phyloP scores from a whole-genome alignment of 2,113 vertebrate species.

The Scortum barcoo region DNA sequence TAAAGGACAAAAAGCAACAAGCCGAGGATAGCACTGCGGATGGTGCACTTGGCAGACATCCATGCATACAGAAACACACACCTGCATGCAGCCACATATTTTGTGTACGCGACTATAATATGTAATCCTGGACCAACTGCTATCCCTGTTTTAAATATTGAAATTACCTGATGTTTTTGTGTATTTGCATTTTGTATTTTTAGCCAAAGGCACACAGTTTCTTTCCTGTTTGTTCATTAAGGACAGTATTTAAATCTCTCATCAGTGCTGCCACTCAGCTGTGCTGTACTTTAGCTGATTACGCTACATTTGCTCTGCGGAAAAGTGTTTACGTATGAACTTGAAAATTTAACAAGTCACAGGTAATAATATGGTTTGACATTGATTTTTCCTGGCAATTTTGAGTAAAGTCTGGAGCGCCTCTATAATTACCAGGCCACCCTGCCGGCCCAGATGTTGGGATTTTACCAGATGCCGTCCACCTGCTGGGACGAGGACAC shows the following conservation, averaged over 20 bases:
- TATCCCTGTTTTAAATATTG: background rate
- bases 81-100: conserved; percentile 7
- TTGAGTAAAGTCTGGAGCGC: conserved; percentile 30
- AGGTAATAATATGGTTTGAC: conserved; percentile 51
- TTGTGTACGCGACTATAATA: background rate
- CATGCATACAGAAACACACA: conserved; percentile 15
- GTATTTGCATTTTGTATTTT: background rate
- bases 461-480: conserved; percentile 72
- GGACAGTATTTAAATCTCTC: conserved; percentile 14
- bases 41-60: conserved; percentile 4
- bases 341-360: conserved; percentile 48
- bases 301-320: conserved; percentile 12
- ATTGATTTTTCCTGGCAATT: conserved; percentile 49
- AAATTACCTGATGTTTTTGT: background rate
- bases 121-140: background rate
- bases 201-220: background rate
- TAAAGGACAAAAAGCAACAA: conserved; percentile 9
- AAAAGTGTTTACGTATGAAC: conserved; percentile 42
- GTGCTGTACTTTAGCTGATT: conserved; percentile 15
- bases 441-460: conserved; percentile 69
- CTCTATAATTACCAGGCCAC: conserved; percentile 57
- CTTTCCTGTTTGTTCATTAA: background rate
- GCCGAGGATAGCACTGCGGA: conserved; percentile 25
- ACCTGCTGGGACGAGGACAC: conserved; percentile 69
- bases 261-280: conserved; percentile 16